phyloP scores from a whole-genome alignment of 2,888 invertebrate species.

The Alloplasta piceator region DNA sequence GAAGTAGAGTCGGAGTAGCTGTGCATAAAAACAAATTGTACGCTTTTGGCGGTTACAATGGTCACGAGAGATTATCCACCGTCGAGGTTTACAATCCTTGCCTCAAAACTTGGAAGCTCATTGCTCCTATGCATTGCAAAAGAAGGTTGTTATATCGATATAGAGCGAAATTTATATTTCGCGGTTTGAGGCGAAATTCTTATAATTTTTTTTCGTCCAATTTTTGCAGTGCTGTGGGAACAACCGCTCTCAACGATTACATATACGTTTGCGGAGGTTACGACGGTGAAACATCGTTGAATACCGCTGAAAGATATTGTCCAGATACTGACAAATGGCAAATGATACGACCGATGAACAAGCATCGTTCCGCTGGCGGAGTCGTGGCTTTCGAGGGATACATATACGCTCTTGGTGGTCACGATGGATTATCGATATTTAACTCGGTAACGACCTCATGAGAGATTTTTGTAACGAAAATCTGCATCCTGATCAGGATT shows the following conservation, averaged over 20 bases:
- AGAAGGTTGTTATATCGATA: conserved; percentile 86
- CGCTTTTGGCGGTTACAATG: conserved; percentile 94
- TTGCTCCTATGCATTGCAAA: conserved; percentile 92
- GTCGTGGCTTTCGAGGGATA: conserved; percentile 89
- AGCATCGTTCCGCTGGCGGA: conserved; percentile 89
- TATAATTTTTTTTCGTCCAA: conserved; percentile 1
- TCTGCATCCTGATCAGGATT: no score
- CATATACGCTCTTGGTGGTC: conserved; percentile 93
- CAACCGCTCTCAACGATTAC: conserved; percentile 90
- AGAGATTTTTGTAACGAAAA: no score
- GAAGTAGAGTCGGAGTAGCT: conserved; percentile 93
- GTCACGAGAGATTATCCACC: conserved; percentile 90
- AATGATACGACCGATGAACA: conserved; percentile 89
- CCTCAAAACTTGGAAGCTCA: conserved; percentile 89
- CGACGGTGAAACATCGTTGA: conserved; percentile 92
- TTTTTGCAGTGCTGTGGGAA: conserved; percentile 89
- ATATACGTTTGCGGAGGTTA: conserved; percentile 94
- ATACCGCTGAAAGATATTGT: conserved; percentile 92
- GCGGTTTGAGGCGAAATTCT: not conserved
- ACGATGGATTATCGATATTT: conserved; percentile 94
- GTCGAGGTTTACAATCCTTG: conserved; percentile 93
- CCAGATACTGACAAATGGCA: conserved; percentile 90
- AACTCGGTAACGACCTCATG: conserved; percentile 86
- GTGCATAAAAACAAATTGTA: conserved; percentile 91
- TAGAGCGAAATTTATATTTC: conserved; percentile 5